Conservation (phyloP, 2,113 vertebrate species). For the Phalacrocorax pelagicus region DNA sequence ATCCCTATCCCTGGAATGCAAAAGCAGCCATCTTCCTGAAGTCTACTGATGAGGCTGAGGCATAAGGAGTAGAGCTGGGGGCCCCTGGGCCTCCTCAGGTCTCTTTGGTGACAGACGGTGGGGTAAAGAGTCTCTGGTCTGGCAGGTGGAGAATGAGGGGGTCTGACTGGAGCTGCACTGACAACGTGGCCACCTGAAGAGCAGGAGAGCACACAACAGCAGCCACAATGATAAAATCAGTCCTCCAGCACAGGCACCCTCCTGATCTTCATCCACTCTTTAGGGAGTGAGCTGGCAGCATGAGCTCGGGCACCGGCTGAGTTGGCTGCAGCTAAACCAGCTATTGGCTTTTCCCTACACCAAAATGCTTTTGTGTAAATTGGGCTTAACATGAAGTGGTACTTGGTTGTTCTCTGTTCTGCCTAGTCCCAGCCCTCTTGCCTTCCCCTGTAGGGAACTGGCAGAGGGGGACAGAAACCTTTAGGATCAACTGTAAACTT, state of each 20-base stretch:
- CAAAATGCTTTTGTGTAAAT: background rate
- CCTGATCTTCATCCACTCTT: background rate
- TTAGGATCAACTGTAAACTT: background rate
- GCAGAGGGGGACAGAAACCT: background rate
- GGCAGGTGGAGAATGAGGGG: background rate
- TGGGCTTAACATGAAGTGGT: background rate
- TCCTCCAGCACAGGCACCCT: background rate
- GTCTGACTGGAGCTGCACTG: background rate
- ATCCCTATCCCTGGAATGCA: rapidly evolving
- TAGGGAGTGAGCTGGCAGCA: rapidly evolving
- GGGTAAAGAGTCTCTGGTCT: background rate
- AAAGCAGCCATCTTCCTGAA: background rate
- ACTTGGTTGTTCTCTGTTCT: background rate
- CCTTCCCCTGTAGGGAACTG: background rate
- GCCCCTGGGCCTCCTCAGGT: background rate
- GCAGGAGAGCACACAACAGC: background rate
- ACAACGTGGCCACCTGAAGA: background rate
- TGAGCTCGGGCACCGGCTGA: background rate
- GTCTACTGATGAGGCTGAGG: background rate
- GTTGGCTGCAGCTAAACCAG: background rate
- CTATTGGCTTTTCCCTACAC: background rate
- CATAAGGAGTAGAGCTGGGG: background rate
- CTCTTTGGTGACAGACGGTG: background rate
- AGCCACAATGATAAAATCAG: background rate
- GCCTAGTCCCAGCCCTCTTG: background rate